Evolutionary conservation across 2,797 vertebrate genomes (phyloP), one percentile per base, ranked within the genome.

Genomic region (Meriones psammophilus): DNA sequence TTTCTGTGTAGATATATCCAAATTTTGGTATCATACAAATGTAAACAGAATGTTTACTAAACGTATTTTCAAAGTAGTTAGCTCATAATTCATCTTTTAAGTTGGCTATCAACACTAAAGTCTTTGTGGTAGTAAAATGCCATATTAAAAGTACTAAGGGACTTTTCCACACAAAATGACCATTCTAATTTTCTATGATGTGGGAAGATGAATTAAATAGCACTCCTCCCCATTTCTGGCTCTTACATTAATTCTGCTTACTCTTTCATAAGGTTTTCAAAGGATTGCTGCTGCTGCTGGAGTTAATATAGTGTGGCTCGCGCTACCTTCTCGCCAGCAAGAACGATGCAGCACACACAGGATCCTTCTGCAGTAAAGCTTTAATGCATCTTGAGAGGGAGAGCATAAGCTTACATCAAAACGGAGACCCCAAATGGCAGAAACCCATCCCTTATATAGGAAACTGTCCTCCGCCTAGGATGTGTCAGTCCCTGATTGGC

Each of bases 121-220:
- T 46, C 28, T 86, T 91, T 94, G 66, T 88, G 28, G 84, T 54
- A 91, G 69, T 71, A 36, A 92, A 94, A 92, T 94, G 71, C 64
- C 81, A 96, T 73, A 22, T 46, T 30, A 39, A 93, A 89, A 5
- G 76, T 89, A 54, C 36, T 89, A 94, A 96, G 4, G 10, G 88
- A 50, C 14, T 71, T 26, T 26, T 33, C 50, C 66, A 92, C 46
- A 87, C 1, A 73, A 24, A 89, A 14, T 64, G 39, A 89, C 17
- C 33, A 77, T 30, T 17, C 62, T 84, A 76, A 77, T 18, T 76
- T 80, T 91, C 22, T 89, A 56, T 69, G 90, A 92, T 50, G 26
- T 28, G 10, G 84, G 60, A 46, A 92, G 4, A 84, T n/a, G 1
- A 91, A 88, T 87, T 87, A 39, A 88, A 90, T 10, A 54, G 30